phyloP scores from a whole-genome alignment of 1,140 invertebrate species.

The Sycophaga agraensis region DNA sequence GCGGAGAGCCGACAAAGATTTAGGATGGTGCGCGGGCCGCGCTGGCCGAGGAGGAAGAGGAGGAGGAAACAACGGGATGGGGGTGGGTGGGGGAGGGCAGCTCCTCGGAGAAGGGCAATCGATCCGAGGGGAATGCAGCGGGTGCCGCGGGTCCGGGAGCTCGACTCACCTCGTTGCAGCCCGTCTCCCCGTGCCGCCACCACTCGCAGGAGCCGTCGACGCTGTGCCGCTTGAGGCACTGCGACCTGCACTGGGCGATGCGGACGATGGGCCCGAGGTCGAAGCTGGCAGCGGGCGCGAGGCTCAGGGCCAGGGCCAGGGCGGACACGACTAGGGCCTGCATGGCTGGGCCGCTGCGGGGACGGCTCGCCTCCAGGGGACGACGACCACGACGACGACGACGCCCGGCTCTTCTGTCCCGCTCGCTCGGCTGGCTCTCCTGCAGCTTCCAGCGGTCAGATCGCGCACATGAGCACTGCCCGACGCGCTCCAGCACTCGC shows the following conservation, averaged over 20 bases:
- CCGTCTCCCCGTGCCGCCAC: constrained; percentile 41
- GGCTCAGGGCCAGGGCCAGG: background rate
- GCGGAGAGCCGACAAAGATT: too few species aligned
- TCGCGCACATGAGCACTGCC: constrained; percentile 6
- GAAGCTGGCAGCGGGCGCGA: constrained; percentile 30
- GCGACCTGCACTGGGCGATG: constrained; percentile 52
- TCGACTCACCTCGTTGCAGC: constrained; percentile 49
- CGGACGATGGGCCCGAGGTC: constrained; percentile 50
- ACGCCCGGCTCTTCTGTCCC: background rate
- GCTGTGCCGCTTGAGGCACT: constrained; percentile 46
- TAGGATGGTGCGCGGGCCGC: background rate
- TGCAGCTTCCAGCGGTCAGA: background rate
- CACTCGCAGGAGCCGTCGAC: constrained; percentile 47
- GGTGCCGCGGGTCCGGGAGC: background rate
- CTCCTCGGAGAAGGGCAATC: background rate
- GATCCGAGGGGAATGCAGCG: background rate
- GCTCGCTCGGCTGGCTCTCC: background rate
- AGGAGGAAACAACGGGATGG: background rate
- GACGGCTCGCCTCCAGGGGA: too few species aligned
- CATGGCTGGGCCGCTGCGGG: background rate
- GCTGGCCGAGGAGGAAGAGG: background rate
- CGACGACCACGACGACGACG: background rate
- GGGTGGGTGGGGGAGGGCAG: background rate
- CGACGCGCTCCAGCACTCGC: background rate
- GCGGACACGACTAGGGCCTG: too few species aligned